These are phyloP conservation scores for Carposina sasakii DNA, from an alignment of 1,140 invertebrate genomes.

Conservation along the genomic window DNA sequence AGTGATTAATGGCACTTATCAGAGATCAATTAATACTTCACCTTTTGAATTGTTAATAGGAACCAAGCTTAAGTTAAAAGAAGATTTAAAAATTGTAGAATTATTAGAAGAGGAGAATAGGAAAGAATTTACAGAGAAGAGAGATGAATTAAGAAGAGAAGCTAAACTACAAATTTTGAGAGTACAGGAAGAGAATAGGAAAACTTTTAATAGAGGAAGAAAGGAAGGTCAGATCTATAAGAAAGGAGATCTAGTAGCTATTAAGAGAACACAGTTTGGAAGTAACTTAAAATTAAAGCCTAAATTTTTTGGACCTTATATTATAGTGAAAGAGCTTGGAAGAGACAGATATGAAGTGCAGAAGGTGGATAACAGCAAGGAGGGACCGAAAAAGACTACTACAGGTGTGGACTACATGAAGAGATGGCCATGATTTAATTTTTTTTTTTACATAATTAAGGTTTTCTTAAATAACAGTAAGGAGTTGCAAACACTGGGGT, in stretches of 20 bases:
- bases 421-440: too few species aligned
- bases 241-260: neutral
- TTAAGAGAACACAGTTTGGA: too few species aligned
- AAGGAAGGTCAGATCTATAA: neutral
- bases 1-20: neutral
- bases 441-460: too few species aligned
- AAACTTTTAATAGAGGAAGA: neutral
- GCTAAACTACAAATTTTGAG: constrained; percentile 2
- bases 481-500: too few species aligned
- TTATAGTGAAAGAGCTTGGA: too few species aligned
- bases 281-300: too few species aligned
- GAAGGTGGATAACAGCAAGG: too few species aligned
- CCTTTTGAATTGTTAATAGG: neutral
- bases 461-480: too few species aligned
- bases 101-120: neutral
- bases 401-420: too few species aligned
- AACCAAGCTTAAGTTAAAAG: neutral
- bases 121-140: neutral
- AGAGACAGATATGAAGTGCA: too few species aligned
- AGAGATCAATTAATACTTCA: neutral
- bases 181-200: constrained; percentile 13
- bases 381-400: too few species aligned
- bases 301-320: too few species aligned
- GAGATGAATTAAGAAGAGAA: constrained; percentile 9
- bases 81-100: neutral